A percentile compares a stretch with the other conserved stretches of the same genome.
Conservation (phyloP, 2,797 vertebrate species). For the Myotis vivesi region DNA sequence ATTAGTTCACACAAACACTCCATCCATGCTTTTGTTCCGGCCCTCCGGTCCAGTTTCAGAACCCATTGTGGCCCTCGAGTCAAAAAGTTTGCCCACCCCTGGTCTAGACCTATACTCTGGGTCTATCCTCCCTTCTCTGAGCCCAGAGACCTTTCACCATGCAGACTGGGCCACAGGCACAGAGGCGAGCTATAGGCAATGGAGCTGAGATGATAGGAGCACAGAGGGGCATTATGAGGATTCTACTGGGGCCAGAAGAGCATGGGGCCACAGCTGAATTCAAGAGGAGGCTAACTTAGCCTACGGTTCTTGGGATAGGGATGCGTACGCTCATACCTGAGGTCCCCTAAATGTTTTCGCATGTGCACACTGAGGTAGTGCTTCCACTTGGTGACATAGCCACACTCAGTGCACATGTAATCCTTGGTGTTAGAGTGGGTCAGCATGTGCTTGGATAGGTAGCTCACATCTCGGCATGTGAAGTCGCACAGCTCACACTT, state of each 20-base stretch:
- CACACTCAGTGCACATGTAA: slow-evolving; percentile 98
- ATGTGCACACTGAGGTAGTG: slow-evolving; percentile 97
- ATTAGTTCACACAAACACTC: no score
- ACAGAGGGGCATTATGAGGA: neutral
- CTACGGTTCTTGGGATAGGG: neutral
- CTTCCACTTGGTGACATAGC: slow-evolving; percentile 99
- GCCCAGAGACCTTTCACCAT: neutral
- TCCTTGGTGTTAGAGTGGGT: slow-evolving; percentile 94
- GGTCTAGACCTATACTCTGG: neutral
- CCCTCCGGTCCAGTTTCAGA: no score
- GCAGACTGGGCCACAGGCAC: neutral
- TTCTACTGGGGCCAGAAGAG: neutral
- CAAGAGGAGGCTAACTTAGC: neutral
- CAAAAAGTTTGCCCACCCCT: no score
- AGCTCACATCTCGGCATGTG: slow-evolving; percentile 95
- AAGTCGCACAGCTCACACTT: slow-evolving; percentile 96
- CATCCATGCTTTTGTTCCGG: no score
- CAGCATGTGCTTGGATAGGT: slow-evolving; percentile 98
- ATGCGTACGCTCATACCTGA: slow-evolving; percentile 85
- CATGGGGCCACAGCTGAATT: neutral
- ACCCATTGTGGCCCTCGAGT: no score
- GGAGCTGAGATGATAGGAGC: neutral
- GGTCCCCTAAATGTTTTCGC: slow-evolving; percentile 97
- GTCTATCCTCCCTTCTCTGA: neutral
- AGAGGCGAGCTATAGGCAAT: neutral